Evolutionary conservation across 2,888 invertebrate genomes (phyloP), one percentile per base, ranked within the genome.

Genomic region (Euphydryas editha): DNA sequence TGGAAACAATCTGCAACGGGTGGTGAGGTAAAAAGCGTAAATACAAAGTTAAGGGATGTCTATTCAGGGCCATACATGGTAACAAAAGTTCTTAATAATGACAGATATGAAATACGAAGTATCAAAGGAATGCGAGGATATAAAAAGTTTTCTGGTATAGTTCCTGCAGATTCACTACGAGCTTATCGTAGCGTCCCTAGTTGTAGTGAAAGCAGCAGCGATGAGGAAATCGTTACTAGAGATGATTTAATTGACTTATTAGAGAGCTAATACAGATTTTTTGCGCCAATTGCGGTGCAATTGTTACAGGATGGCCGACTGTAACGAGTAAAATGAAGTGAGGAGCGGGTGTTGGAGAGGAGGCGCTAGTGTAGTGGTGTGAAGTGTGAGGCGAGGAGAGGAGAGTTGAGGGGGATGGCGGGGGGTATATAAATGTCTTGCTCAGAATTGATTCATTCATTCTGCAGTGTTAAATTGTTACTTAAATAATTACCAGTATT

Each of bases 111-210:
- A 49, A 72, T 72, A 13, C 13, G 65, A 21, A 72, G 70, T 39
- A 64, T 72, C 0, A 72, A 68, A 39, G 73, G 70, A 0, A 47
- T 72, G 21, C 24, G 70, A 11, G 69, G 70, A 1, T 73, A 71
- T n/a, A 72, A 72, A 36, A 71, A 64, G 10, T 72, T 74, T 47
- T 59, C 59, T 10, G 70, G 69, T 4, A n/a, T 72, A 54, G 69
- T 72, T 0, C 30, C 71, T 1, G 69, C 70, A 30, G 72, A 71
- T 36, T 30, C 65, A 8, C 20, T 72, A 6, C 39, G 69, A 20
- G 39, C 69, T 10, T 71, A 73, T 59, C 30, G n/a, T 5, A 70
- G 71, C 55, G 47, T 58, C 30, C 62, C 51, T 2, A 13, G 46
- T n/a, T 46, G 37, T 21, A 67, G 61, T 44, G 64, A 57, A 3